Percentiles rank a stretch among this genome's conserved stretches.
Evolutionary conservation across 2,888 invertebrate genomes (phyloP).

Genomic region (Tiliacea aurago): DNA sequence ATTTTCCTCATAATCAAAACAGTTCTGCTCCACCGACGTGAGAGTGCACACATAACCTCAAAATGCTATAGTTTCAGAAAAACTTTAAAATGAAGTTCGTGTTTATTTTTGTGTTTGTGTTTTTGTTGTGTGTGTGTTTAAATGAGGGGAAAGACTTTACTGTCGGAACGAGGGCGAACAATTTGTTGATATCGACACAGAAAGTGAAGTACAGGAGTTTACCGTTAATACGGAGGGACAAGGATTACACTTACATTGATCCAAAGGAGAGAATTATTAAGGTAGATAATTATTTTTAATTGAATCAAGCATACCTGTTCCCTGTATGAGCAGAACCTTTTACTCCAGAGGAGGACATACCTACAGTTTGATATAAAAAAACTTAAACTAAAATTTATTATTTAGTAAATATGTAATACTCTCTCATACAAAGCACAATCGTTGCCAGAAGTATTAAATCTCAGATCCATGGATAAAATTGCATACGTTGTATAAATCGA

Average conservation of each 20-base stretch:
- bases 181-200: constrained; percentile 83
- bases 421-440: background rate
- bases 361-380: background rate
- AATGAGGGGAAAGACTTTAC: constrained; percentile 82
- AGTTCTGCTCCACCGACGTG: constrained; percentile 61
- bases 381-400: background rate
- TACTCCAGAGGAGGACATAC: too few species aligned
- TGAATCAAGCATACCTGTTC: background rate
- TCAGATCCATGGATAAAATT: constrained; percentile 27
- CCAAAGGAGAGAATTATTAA: constrained; percentile 82
- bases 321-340: background rate
- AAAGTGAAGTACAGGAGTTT: constrained; percentile 78
- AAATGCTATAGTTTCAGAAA: constrained; percentile 63
- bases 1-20: constrained; percentile 73
- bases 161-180: constrained; percentile 81
- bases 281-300: constrained; percentile 77
- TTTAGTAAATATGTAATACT: background rate
- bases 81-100: constrained; percentile 74
- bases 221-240: constrained; percentile 80
- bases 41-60: constrained; percentile 72
- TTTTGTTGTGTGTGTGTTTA: constrained; percentile 73
- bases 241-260: constrained; percentile 83
- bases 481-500: constrained; percentile 19
- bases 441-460: constrained; percentile 19
- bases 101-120: constrained; percentile 71